Conservation (phyloP, 2,888 invertebrate genomes). For the Exephanes ischioxanthus region DNA sequence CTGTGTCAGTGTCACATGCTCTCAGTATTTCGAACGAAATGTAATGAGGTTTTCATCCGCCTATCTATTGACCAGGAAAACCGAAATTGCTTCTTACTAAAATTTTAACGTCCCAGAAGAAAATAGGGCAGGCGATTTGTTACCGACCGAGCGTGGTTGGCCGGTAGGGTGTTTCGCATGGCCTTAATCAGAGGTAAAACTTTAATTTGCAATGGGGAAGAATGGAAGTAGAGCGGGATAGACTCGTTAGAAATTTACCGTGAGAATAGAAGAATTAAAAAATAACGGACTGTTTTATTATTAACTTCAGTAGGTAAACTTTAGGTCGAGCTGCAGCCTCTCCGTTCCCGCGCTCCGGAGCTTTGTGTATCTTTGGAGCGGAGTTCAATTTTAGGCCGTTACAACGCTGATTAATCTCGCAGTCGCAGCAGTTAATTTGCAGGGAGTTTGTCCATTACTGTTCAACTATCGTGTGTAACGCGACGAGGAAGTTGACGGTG, state of each 20-base stretch:
- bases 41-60: too few species aligned
- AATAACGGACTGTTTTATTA: background rate
- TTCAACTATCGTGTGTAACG: background rate
- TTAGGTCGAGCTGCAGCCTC: background rate
- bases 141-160: too few species aligned
- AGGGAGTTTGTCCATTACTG: background rate
- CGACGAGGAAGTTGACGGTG: background rate
- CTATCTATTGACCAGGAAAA: too few species aligned
- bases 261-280: background rate
- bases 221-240: background rate
- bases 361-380: background rate
- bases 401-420: constrained; percentile 18
- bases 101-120: too few species aligned
- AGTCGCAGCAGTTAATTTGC: constrained; percentile 51
- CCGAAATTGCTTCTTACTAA: too few species aligned
- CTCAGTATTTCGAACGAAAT: too few species aligned
- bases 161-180: background rate
- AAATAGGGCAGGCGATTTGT: too few species aligned
- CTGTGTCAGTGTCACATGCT: too few species aligned
- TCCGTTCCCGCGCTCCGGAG: background rate
- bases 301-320: background rate
- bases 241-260: background rate
- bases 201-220: background rate
- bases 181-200: background rate
- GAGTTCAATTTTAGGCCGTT: background rate